Conservation (phyloP, 2,113 vertebrate species). For the Mandrillus leucophaeus region DNA sequence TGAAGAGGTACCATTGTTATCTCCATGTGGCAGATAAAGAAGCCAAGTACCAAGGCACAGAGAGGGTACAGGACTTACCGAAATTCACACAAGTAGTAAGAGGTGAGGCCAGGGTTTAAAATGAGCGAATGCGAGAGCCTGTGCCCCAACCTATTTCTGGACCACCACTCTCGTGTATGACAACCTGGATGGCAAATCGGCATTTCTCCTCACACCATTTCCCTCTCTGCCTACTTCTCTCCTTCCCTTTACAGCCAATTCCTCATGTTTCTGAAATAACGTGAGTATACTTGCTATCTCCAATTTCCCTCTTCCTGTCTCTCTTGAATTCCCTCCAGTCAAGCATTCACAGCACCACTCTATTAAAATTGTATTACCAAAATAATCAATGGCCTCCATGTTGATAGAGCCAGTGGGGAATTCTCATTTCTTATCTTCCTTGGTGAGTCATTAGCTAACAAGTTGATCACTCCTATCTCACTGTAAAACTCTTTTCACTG, state of each 20-base stretch:
- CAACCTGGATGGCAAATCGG: neutral
- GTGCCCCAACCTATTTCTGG: neutral
- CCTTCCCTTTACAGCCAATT: neutral
- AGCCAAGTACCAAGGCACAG: neutral
- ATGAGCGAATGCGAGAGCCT: neutral
- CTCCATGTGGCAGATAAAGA: neutral
- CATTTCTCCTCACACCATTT: neutral
- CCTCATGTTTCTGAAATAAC: neutral
- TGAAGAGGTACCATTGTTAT: neutral
- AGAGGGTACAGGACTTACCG: neutral
- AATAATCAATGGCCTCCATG: neutral
- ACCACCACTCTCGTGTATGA: neutral
- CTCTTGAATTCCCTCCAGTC: neutral
- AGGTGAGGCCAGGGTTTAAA: neutral
- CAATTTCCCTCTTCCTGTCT: neutral
- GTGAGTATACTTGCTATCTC: neutral
- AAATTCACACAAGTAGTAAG: neutral
- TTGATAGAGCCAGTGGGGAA: neutral
- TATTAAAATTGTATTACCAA: neutral
- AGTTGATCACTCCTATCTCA: neutral
- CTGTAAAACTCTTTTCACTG: neutral
- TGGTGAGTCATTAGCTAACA: neutral
- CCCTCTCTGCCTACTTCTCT: neutral
- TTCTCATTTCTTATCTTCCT: neutral
- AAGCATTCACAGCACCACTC: neutral